phyloP scores from a whole-genome alignment of 2,113 vertebrate species.

The Tor tambroides region DNA sequence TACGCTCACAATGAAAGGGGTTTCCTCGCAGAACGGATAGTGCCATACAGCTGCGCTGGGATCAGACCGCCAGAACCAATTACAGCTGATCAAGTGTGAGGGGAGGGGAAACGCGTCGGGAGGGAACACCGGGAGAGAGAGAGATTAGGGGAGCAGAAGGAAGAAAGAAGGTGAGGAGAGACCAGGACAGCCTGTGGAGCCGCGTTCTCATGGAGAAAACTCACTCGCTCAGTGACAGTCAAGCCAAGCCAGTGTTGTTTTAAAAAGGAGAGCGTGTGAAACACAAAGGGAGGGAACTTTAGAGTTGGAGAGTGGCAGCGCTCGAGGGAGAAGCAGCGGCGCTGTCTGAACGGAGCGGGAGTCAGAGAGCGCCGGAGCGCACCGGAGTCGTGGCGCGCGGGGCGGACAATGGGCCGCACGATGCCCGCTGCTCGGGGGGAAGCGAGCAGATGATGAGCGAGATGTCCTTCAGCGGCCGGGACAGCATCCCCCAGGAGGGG shows the following conservation, averaged over 20 bases:
- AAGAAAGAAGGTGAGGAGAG: conserved; percentile 49
- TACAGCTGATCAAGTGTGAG: conserved; percentile 60
- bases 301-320: conserved; percentile 50
- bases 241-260: not conserved
- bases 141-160: not conserved
- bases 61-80: conserved; percentile 62
- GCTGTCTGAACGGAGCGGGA: too few species aligned
- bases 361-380: conserved; percentile 59
- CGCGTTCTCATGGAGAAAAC: not conserved
- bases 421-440: conserved; percentile 65
- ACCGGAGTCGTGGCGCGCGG: conserved; percentile 78
- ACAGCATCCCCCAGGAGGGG: conserved; percentile 78
- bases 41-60: conserved; percentile 48
- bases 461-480: conserved; percentile 79
- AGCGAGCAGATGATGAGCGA: conserved; percentile 74
- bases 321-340: too few species aligned
- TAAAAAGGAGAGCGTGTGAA: conserved; percentile 39
- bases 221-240: not conserved
- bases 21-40: conserved; percentile 33
- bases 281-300: conserved; percentile 51
- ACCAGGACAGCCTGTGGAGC: conserved; percentile 36
- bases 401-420: conserved; percentile 51
- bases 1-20: not conserved
- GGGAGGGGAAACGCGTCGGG: conserved; percentile 30
- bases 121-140: conserved; percentile 36